phyloP scores from a whole-genome alignment of 2,888 invertebrate species.

The Anoncus sp. region DNA sequence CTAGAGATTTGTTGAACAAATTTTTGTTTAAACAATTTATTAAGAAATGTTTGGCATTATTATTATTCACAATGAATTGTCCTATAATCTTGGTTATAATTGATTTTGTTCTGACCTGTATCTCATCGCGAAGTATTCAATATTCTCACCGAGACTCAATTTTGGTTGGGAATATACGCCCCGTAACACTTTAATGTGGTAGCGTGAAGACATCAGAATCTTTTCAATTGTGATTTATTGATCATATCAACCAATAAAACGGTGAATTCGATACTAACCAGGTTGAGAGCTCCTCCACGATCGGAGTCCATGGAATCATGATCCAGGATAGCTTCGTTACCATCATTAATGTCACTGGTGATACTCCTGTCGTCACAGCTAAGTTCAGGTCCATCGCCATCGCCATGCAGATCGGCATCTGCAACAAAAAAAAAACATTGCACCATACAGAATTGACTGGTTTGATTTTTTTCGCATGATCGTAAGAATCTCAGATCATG shows the following conservation, averaged over 20 bases:
- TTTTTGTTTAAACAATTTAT: no score
- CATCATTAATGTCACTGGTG: conserved; percentile 85
- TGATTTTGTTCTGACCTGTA: no score
- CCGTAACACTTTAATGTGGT: no score
- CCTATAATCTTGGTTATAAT: no score
- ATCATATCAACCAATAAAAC: neutral
- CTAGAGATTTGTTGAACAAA: no score
- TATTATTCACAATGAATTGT: no score
- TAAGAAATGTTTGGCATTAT: no score
- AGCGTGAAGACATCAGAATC: conserved; percentile 6
- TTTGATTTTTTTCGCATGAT: neutral
- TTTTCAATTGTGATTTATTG: neutral
- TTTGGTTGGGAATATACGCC: no score
- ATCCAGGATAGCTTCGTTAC: conserved; percentile 84
- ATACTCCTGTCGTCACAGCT: conserved; percentile 87
- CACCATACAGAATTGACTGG: neutral
- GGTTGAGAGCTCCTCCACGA: conserved; percentile 86
- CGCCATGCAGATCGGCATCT: conserved; percentile 87
- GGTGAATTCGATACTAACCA: conserved; percentile 83
- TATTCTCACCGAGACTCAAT: no score
- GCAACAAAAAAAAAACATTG: conserved; percentile 72
- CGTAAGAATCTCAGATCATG: neutral
- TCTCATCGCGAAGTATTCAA: no score
- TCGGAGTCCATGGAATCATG: conserved; percentile 88
- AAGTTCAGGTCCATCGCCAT: conserved; percentile 86